Percentiles rank a stretch among this genome's conserved stretches.
Conservation (phyloP, 2,113 vertebrate species). For the Sclerurus mexicanus region DNA sequence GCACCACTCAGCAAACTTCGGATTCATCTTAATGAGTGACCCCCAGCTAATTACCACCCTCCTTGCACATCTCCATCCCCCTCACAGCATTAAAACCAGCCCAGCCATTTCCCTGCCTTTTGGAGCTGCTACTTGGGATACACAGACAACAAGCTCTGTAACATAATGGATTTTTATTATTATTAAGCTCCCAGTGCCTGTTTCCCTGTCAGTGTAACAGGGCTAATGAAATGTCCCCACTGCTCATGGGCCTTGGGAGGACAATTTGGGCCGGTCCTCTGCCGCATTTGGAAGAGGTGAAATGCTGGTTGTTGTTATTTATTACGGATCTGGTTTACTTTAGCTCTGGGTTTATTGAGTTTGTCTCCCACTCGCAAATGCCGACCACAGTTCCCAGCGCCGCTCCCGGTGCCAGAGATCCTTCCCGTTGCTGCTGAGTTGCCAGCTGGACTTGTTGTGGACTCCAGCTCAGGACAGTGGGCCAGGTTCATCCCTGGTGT, state of each 20-base stretch:
- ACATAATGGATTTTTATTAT: constrained; percentile 36
- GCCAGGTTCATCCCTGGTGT: constrained; percentile 62
- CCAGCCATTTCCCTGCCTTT: background rate
- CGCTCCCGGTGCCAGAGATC: constrained; percentile 17
- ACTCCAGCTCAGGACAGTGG: constrained; percentile 48
- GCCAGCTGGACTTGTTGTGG: constrained; percentile 62
- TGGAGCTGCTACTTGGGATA: background rate
- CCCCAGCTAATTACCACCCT: background rate
- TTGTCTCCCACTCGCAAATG: background rate
- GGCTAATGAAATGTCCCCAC: constrained; percentile 43
- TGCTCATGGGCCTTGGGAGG: background rate
- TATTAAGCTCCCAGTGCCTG: constrained; percentile 37
- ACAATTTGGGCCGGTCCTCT: background rate
- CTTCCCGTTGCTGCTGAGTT: background rate
- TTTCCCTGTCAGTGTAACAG: constrained; percentile 9
- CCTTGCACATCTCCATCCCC: background rate
- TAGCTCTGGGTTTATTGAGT: background rate
- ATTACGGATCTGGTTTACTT: background rate
- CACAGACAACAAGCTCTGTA: background rate
- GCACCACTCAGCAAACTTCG: background rate
- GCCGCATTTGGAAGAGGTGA: constrained; percentile 12
- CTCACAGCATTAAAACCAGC: background rate
- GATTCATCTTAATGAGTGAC: background rate
- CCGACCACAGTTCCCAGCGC: background rate
- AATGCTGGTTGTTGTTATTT: background rate